A percentile compares a stretch with the other conserved stretches of the same genome.
These are phyloP conservation scores for Drosophila truncata DNA, from an alignment of 1,140 invertebrate species.

Conservation along the genomic window DNA sequence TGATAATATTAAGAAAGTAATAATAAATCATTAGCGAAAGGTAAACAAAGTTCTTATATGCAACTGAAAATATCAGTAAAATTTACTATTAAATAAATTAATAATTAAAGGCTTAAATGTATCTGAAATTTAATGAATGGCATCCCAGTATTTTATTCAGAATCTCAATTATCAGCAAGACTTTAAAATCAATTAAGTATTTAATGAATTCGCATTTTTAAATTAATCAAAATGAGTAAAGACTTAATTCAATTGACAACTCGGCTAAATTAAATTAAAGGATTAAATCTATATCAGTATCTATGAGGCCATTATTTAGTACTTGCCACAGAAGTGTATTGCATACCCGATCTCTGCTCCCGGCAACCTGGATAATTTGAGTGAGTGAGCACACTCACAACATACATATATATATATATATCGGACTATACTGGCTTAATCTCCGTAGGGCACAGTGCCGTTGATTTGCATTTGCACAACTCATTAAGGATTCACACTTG, in stretches of 20 bases:
- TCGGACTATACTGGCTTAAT: slow-evolving; percentile 22
- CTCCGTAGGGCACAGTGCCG: slow-evolving; percentile 28
- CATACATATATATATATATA: not conserved
- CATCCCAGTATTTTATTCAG: too few species aligned
- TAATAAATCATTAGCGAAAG: too few species aligned
- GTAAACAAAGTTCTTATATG: too few species aligned
- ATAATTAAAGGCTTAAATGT: not conserved
- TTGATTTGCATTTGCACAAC: slow-evolving; percentile 59
- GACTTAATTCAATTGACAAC: not conserved
- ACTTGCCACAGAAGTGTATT: slow-evolving; percentile 4
- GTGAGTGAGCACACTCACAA: slow-evolving; percentile 4
- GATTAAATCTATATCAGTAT: slow-evolving; percentile 3
- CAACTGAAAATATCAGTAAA: not conserved
- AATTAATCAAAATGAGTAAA: not conserved
- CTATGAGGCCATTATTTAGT: slow-evolving; percentile 17
- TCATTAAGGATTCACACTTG: slow-evolving; percentile 57
- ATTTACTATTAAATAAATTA: not conserved
- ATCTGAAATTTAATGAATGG: too few species aligned
- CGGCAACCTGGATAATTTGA: slow-evolving; percentile 24
- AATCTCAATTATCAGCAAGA: not conserved
- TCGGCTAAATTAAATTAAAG: slow-evolving; percentile 4
- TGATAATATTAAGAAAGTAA: too few species aligned
- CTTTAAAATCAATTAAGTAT: not conserved
- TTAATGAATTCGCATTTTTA: not conserved
- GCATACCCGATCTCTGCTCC: not conserved